Evolutionary conservation across 2,113 vertebrate genomes (phyloP).

Genomic region (Platysternon megacephalum): DNA sequence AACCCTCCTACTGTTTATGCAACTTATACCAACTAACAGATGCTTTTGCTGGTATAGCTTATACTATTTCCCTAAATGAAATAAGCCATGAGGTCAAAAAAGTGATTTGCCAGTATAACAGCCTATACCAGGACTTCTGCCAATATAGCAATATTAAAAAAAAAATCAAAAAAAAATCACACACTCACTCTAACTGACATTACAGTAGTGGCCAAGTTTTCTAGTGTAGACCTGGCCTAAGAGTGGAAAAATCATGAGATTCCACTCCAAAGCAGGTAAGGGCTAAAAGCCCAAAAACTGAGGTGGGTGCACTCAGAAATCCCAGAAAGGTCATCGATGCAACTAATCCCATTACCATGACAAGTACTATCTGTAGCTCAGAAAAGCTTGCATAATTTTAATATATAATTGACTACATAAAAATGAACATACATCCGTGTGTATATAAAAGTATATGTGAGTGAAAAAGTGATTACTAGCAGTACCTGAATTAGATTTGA

Average conservation of each 20-base stretch:
- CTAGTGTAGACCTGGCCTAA: background rate
- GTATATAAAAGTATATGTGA: background rate
- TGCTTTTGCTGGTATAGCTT: no score
- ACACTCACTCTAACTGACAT: no score
- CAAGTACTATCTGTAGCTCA: background rate
- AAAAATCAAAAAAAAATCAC: no score
- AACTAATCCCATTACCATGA: background rate
- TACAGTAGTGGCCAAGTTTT: no score
- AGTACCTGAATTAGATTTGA: background rate
- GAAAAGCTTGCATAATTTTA: background rate
- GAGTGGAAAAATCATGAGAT: background rate
- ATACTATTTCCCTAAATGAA: no score
- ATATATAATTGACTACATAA: background rate
- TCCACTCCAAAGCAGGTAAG: background rate
- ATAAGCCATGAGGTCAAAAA: no score
- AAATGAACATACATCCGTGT: background rate
- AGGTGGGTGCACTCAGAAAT: no score
- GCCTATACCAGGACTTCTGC: no score
- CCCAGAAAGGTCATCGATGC: background rate
- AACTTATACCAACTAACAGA: no score
- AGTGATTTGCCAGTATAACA: no score
- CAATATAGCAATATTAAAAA: no score
- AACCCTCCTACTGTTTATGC: background rate
- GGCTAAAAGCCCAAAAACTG: background rate
- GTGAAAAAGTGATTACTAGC: background rate